Evolutionary conservation across 2,113 vertebrate genomes (phyloP), one percentile per base, ranked within the genome.

Genomic region (Catharus fuscescens): DNA sequence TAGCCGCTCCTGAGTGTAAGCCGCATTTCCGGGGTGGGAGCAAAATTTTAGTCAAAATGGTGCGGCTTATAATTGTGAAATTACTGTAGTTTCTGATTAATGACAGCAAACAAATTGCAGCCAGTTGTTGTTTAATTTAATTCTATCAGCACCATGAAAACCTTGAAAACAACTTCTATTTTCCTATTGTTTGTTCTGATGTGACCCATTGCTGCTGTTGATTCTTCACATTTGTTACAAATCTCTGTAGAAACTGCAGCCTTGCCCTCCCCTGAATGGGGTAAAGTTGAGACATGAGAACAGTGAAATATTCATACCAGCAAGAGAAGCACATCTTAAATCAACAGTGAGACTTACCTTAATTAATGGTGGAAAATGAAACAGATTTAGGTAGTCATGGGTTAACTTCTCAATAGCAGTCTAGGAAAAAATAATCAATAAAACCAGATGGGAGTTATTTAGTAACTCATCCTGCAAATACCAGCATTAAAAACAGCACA

Each of bases 301-400:
- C 24, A 74, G 44, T 56, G 32, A 60, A 76, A 78, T 28, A 80
- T 24, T 80, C 79, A 59, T 16, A 82, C 44, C 76, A 88, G 85
- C 70, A 73, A 0, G 1, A 95, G 91, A 40, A 83, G 53, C 42
- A 36, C 1, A 28, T 67, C 87, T 84, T 93, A 66, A 6, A 73
- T 19, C 80, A 95, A 87, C 66, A 71, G 8, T 16, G 25, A 52
- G 34, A 95, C 96, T 97, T 98, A 97, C 99, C 99, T 99, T 99
- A 84, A 98, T 98, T 88, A 99, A 97, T 15, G 99, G 99, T 29
- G 99, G 99, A 95, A 99, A 99, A 97, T 99, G 99, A 94, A 99
- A 98, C 6, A 99, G 97, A 42, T 98, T 99, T n/a, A 99, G 98
- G 97, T 99, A 99, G 96, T 99, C 99, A 18, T 99, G 97, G 40